Percentiles rank a stretch among this genome's conserved stretches.
These are phyloP conservation scores for Pyrgus malvae DNA, from an alignment of 2,888 invertebrate species.

Conservation along the genomic window DNA sequence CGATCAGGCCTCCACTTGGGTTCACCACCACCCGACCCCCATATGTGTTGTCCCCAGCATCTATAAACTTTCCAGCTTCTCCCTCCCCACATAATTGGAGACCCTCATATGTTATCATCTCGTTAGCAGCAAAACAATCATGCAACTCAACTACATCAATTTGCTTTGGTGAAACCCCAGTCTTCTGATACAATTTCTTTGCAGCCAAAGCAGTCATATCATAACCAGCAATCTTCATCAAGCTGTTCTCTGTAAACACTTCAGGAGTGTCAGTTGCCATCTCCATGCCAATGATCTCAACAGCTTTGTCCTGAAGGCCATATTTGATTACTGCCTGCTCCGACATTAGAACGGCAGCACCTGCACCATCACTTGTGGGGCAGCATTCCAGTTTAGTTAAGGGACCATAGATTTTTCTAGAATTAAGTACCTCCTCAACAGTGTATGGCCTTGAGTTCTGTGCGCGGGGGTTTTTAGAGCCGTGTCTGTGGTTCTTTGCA, in stretches of 20 bases:
- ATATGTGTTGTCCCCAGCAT: slow-evolving; percentile 97
- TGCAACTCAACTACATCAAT: slow-evolving; percentile 98
- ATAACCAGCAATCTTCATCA: slow-evolving; percentile 91
- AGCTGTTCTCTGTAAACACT: slow-evolving; percentile 90
- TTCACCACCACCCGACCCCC: slow-evolving; percentile 98
- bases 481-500: slow-evolving; percentile 98
- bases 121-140: slow-evolving; percentile 99
- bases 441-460: slow-evolving; percentile 96
- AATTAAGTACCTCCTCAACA: slow-evolving; percentile 93
- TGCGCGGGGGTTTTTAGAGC: slow-evolving; percentile 97
- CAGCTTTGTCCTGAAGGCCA: slow-evolving; percentile 90
- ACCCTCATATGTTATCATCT: slow-evolving; percentile 98
- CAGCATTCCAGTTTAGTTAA: slow-evolving; percentile 98
- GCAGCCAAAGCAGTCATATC: slow-evolving; percentile 96
- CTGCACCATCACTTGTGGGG: slow-evolving; percentile 99
- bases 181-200: slow-evolving; percentile 87
- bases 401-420: slow-evolving; percentile 94
- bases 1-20: slow-evolving; percentile 98
- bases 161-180: slow-evolving; percentile 88
- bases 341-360: slow-evolving; percentile 94
- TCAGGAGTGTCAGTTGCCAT: slow-evolving; percentile 96
- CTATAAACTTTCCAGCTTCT: slow-evolving; percentile 95
- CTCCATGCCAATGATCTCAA: slow-evolving; percentile 98
- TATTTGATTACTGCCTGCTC: slow-evolving; percentile 94
- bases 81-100: slow-evolving; percentile 95